These are phyloP conservation scores for Papilio gigon DNA, from an alignment of 2,888 invertebrate genomes.

Conservation along the genomic window DNA sequence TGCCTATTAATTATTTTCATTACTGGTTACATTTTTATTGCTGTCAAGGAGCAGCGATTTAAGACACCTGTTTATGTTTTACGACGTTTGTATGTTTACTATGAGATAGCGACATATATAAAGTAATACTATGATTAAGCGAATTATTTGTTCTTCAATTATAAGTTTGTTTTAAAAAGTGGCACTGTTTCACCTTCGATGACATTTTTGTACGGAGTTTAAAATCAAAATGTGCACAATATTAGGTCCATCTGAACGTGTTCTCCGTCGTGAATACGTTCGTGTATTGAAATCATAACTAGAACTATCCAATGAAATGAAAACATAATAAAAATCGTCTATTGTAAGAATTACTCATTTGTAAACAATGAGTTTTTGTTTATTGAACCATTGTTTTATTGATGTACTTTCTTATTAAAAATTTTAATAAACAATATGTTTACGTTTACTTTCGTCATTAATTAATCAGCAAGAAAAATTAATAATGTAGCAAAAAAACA, in stretches of 20 bases:
- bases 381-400: background rate
- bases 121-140: background rate
- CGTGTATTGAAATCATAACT: background rate
- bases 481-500: background rate
- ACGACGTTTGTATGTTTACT: constrained; percentile 37
- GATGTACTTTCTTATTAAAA: background rate
- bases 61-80: constrained; percentile 31
- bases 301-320: background rate
- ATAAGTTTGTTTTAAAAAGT: background rate
- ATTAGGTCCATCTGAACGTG: background rate
- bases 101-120: constrained; percentile 10
- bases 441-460: background rate
- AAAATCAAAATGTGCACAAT: background rate
- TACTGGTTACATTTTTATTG: constrained; percentile 36
- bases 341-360: background rate
- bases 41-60: constrained; percentile 35
- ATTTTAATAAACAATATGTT: background rate
- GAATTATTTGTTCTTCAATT: background rate
- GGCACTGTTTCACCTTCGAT: background rate
- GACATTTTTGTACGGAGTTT: background rate
- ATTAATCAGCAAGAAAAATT: background rate
- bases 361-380: background rate
- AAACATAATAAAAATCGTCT: background rate
- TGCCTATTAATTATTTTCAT: constrained; percentile 31
- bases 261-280: background rate